Base-by-base conservation (phyloP, 2,797 vertebrate species). In the Acomys russatus region DNA sequence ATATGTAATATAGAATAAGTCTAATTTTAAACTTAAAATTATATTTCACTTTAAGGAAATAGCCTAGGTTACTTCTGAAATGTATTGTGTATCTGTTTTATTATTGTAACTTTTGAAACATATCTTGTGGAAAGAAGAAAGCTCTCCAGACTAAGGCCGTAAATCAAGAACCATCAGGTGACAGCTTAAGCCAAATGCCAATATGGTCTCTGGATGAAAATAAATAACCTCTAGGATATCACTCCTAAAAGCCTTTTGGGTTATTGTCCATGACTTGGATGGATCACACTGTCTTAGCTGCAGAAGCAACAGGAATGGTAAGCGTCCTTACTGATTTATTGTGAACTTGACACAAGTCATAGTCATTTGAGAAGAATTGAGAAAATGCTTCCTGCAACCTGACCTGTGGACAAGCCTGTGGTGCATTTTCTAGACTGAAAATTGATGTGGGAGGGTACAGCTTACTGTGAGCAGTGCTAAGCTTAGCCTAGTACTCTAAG, bases 101-200 rank as follows among this genome's bases (percentile, higher is more conserved):
- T 89, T 95, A 17, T 54, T 5, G 35, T n/a, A 59, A 85, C 88
- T 94, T 49, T 59, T 90, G 94, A 90, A 83, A 77, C 30, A 33
- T n/a, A 7, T 11, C 20, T 38, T 88, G 85, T 73, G 56, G 38
- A 66, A 44, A 68, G 9, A 94, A 23, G 23, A 71, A 82, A 73
- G 38, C 17, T 94, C 71, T 95, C 82, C 61, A 76, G 56, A 68
- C 12, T 90, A 51, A 93, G 59, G 28, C 33, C 12, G 70, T 96
- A 92, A 94, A 94, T 94, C 61, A 96, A 88, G 80, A 1, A 7
- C 54, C 88, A 90, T 63, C 66, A 91, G n/a, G n/a, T 87, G 87
- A 68, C 63, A 78, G 38, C 30, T 93, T 92, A 93, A 88, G 59
- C 56, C 94, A 95, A 95, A 95, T 90, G 70, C 82, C 61, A 82